A percentile compares a stretch with the other conserved stretches of the same genome.
Evolutionary conservation across 2,888 invertebrate species (phyloP).

Genomic region (Troglohyphantes excavatus): DNA sequence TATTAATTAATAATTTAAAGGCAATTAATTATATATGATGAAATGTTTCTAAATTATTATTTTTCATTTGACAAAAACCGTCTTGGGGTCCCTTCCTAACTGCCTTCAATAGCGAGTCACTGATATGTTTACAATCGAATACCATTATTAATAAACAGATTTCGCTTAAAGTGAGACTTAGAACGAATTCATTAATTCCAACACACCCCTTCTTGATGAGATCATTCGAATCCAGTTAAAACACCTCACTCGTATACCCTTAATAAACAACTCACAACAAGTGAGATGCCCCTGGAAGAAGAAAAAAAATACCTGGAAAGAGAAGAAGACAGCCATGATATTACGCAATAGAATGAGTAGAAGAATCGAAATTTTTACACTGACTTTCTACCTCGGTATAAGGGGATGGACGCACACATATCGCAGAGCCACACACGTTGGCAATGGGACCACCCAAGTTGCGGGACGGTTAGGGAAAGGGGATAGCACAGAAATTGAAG

Average conservation of each 20-base stretch:
- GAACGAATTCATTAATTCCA: no score
- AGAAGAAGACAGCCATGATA: conserved; percentile 6
- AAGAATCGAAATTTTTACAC: conserved; percentile 54
- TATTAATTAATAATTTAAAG: no score
- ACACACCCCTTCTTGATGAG: no score
- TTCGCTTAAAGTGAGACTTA: no score
- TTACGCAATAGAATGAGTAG: conserved; percentile 49
- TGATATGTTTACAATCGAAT: no score
- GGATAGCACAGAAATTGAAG: conserved; percentile 48
- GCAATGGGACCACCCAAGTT: conserved; percentile 56
- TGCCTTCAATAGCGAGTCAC: no score
- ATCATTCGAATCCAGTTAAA: conserved; percentile 45
- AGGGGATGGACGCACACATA: conserved; percentile 48
- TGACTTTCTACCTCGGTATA: conserved; percentile 30
- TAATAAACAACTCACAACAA: conserved; percentile 14
- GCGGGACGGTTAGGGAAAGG: conserved; percentile 30
- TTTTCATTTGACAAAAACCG: no score
- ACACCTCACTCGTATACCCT: conserved; percentile 25
- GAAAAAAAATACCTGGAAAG: conserved; percentile 1
- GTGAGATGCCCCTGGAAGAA: conserved; percentile 23
- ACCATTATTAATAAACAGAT: no score
- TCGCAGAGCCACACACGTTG: conserved; percentile 71
- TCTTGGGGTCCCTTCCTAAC: no score
- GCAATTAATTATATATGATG: no score
- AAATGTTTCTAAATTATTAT: no score